A percentile compares a stretch with the other conserved stretches of the same genome.
These are phyloP conservation scores for Microvelia longipes DNA, from an alignment of 1,140 invertebrate genomes.

Conservation along the genomic window DNA sequence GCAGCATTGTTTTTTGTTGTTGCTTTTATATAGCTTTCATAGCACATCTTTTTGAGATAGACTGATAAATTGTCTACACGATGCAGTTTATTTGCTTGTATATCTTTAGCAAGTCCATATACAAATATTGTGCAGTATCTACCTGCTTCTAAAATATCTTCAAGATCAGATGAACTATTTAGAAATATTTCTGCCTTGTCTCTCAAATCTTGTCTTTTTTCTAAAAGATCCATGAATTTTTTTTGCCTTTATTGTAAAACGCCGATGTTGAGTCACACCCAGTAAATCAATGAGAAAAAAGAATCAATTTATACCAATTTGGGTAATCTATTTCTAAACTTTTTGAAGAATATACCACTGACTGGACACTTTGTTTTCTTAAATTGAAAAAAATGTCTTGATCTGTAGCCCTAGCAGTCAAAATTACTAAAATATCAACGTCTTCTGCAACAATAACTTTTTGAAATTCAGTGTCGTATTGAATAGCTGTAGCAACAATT, in stretches of 20 bases:
- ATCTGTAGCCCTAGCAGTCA: not conserved
- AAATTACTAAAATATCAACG: not conserved
- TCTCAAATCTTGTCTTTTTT: not conserved
- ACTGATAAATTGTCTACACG: not conserved
- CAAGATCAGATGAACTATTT: not conserved
- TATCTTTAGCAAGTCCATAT: not conserved
- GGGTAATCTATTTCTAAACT: not conserved
- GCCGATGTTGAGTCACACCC: not conserved
- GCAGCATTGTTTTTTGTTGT: not conserved
- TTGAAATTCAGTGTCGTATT: not conserved
- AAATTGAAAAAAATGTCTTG: not conserved
- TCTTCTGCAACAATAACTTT: not conserved
- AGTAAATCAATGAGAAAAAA: not conserved
- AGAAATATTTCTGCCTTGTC: not conserved
- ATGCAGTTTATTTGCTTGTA: not conserved
- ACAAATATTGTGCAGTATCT: not conserved
- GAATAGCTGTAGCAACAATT: not conserved
- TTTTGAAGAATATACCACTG: slow-evolving; percentile 2
- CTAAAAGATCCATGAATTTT: not conserved
- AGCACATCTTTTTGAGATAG: not conserved
- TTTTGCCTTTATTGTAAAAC: not conserved
- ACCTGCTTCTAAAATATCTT: not conserved
- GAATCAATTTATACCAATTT: not conserved
- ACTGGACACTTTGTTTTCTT: not conserved
- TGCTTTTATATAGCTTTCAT: not conserved